Base-by-base conservation (phyloP, 2,797 vertebrate genomes). In the Girardinus metallicus region DNA sequence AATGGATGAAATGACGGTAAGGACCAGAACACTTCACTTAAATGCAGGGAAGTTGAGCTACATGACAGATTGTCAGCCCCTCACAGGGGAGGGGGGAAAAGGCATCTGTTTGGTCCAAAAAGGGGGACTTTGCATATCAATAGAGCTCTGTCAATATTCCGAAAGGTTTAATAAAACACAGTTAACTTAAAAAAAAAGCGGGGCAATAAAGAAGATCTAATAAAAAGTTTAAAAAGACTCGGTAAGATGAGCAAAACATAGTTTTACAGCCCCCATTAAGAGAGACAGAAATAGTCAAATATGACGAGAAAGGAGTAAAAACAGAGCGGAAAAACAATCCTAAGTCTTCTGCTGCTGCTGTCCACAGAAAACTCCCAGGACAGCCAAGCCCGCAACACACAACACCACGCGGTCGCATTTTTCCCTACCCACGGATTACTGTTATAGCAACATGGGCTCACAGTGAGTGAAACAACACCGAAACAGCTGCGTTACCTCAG, bases 81-180 rank as follows among this genome's bases (percentile, higher is more conserved):
- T 64, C 60, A 36, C 60, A 62, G 73, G 47, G 85, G 85, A 83
- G 83, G 46, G 62, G 83, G 82, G 70, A 79, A 88, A 70, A 70
- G 81, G 78, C 85, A 89, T 92, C 86, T 90, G 88, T 86, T 84
- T 62, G 78, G 36, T 82, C 74, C 75, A 46, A 76, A 46, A 64
- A 81, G 80, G 74, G 75, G 46, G 71, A 86, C 83, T 93, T 92
- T 82, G 86, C 90, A 90, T 86, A 82, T 82, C 85, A 90, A 86
- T n/a, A 71, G 83, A 62, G 43, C 15, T 1, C 8, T 57, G 76
- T 46, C 57, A 68, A 53, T 51, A 64, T 41, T 71, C 39, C 2
- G 31, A 75, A 75, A n/a, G 47, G 34, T 53, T 39, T 51, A 53
- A 53, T 53, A 26, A 13, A 53, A 74, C 44, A 53, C 7, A 53